A percentile compares a stretch with the other conserved stretches of the same genome.
Conservation (phyloP, 2,113 vertebrate species). For the Bucco capensis region DNA sequence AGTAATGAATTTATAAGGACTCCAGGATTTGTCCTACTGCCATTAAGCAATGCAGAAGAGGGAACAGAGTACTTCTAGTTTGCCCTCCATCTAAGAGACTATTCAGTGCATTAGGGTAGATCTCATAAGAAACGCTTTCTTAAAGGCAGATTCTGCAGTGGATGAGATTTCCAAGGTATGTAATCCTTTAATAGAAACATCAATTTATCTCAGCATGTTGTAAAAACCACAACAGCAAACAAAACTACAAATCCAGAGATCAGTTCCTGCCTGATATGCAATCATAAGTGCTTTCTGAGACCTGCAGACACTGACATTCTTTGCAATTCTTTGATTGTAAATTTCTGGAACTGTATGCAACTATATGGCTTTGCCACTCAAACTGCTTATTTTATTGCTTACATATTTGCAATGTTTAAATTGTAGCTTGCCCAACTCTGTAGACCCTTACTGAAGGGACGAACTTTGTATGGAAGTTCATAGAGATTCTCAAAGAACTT, state of each 20-base stretch:
- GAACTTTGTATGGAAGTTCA: neutral
- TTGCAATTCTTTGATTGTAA: neutral
- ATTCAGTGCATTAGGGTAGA: slow-evolving; percentile 2
- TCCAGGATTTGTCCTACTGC: neutral
- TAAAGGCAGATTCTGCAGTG: slow-evolving; percentile 7
- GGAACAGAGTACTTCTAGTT: neutral
- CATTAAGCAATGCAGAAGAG: neutral
- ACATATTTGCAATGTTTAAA: neutral
- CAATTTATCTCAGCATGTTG: slow-evolving; percentile 48
- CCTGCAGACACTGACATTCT: neutral
- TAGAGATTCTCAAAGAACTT: neutral
- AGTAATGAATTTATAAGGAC: slow-evolving; percentile 36
- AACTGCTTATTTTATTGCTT: neutral
- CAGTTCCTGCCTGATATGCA: neutral
- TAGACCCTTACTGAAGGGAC: neutral
- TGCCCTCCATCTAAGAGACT: neutral
- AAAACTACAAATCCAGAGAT: slow-evolving; percentile 44
- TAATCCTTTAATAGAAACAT: slow-evolving; percentile 54
- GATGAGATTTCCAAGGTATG: neutral
- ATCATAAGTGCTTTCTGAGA: neutral
- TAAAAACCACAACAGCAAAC: slow-evolving; percentile 47
- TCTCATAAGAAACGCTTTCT: slow-evolving; percentile 24
- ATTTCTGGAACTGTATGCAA: neutral
- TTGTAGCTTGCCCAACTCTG: neutral
- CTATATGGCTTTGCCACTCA: neutral